Evolutionary conservation across 2,888 invertebrate genomes (phyloP).

Genomic region (Diaphora mendica): DNA sequence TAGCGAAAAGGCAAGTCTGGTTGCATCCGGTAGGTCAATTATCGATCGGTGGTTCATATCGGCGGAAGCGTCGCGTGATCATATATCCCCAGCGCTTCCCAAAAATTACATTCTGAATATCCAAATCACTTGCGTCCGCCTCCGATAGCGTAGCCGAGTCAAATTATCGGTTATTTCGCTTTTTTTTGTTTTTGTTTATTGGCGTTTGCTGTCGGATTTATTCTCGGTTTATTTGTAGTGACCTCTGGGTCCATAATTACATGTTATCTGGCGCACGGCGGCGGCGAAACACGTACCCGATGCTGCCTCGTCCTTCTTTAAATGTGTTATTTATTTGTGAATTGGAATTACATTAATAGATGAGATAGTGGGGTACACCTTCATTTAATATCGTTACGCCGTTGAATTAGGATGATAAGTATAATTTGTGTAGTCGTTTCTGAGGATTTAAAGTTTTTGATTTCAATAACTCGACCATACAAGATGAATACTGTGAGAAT

Average conservation of each 20-base stretch:
- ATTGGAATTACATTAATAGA: constrained; percentile 84
- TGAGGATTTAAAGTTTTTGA: constrained; percentile 36
- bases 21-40: constrained; percentile 65
- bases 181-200: constrained; percentile 81
- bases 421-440: constrained; percentile 74
- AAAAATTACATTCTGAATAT: constrained; percentile 73
- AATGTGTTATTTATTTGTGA: constrained; percentile 85
- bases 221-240: constrained; percentile 81
- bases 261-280: constrained; percentile 66
- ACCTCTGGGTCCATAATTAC: constrained; percentile 83
- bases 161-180: constrained; percentile 83
- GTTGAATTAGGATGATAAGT: constrained; percentile 78
- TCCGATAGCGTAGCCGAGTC: constrained; percentile 67
- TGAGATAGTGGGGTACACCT: constrained; percentile 76
- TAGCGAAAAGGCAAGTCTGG: constrained; percentile 56
- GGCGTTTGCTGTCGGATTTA: constrained; percentile 68
- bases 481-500: constrained; percentile 61
- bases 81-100: constrained; percentile 63
- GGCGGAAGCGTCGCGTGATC: constrained; percentile 70
- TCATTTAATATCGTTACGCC: constrained; percentile 84
- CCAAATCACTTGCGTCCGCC: constrained; percentile 76
- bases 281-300: constrained; percentile 71
- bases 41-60: constrained; percentile 67
- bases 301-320: constrained; percentile 74
- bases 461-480: constrained; percentile 48